These are phyloP conservation scores for Epirrhoe alternata DNA, from an alignment of 2,888 invertebrate genomes.

Conservation along the genomic window DNA sequence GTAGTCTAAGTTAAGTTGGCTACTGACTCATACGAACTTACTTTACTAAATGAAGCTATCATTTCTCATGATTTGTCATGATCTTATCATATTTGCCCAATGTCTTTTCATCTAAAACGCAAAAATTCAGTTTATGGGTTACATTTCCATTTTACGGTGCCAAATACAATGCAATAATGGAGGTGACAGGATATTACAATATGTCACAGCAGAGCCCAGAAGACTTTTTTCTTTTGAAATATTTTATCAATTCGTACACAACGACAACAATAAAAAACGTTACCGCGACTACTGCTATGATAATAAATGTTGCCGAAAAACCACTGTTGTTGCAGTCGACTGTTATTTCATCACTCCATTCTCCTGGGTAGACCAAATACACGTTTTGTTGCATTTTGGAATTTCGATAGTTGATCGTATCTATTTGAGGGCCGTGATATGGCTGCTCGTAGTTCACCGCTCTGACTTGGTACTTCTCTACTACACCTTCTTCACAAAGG, in stretches of 20 bases:
- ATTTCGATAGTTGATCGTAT: constrained; percentile 45
- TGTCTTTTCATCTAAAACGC: too few species aligned
- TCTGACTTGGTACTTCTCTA: constrained; percentile 70
- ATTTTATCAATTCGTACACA: constrained; percentile 7
- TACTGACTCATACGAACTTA: too few species aligned
- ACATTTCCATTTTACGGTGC: too few species aligned
- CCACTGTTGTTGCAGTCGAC: constrained; percentile 65
- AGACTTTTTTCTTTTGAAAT: constrained; percentile 4
- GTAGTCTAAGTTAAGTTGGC: too few species aligned
- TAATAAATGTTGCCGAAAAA: constrained; percentile 63
- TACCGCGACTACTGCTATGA: constrained; percentile 62
- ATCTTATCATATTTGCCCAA: constrained; percentile 66
- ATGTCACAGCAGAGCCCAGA: not conserved
- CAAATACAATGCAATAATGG: too few species aligned
- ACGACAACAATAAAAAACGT: constrained; percentile 42
- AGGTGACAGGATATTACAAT: not conserved
- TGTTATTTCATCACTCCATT: constrained; percentile 70
- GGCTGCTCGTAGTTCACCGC: constrained; percentile 60
- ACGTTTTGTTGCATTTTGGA: not conserved
- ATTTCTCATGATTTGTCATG: constrained; percentile 44
- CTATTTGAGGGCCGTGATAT: constrained; percentile 36
- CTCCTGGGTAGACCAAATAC: constrained; percentile 56
- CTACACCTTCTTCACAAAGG: constrained; percentile 58
- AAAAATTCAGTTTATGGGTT: too few species aligned
- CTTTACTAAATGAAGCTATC: too few species aligned